These are phyloP conservation scores for Stenichneumon culpator DNA, from an alignment of 2,888 invertebrate genomes.

Conservation along the genomic window DNA sequence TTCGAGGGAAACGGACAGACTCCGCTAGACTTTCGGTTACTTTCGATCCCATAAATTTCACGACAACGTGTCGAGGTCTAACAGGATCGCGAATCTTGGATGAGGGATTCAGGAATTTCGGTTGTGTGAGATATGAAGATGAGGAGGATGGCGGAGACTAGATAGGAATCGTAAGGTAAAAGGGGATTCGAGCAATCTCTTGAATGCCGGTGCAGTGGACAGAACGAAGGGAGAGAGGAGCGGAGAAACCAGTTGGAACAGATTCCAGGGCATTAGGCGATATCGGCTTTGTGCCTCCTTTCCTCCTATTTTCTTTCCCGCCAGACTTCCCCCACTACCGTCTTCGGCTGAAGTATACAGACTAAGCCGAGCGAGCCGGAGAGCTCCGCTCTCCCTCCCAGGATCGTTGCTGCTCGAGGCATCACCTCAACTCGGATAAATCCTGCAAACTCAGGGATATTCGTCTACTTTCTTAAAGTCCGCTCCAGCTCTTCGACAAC, in stretches of 20 bases:
- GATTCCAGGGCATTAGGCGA: slow-evolving; percentile 77
- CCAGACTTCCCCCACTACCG: slow-evolving; percentile 33
- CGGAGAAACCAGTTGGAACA: slow-evolving; percentile 65
- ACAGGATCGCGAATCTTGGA: slow-evolving; percentile 13
- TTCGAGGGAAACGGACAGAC: not conserved
- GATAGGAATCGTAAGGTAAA: not conserved
- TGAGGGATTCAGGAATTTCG: slow-evolving; percentile 25
- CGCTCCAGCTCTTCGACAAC: slow-evolving; percentile 14
- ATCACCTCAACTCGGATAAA: slow-evolving; percentile 38
- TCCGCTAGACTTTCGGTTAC: not conserved
- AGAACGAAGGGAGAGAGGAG: slow-evolving; percentile 21
- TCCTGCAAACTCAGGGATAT: slow-evolving; percentile 42
- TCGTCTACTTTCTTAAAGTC: slow-evolving; percentile 34
- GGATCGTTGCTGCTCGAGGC: slow-evolving; percentile 35
- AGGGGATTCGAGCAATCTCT: slow-evolving; percentile 44
- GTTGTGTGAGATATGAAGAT: slow-evolving; percentile 1
- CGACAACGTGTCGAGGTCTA: slow-evolving; percentile 7
- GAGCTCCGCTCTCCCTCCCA: slow-evolving; percentile 14
- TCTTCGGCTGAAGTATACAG: slow-evolving; percentile 25
- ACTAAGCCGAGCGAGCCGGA: slow-evolving; percentile 34
- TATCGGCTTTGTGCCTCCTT: slow-evolving; percentile 78
- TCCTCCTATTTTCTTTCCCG: slow-evolving; percentile 51
- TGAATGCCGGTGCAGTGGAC: slow-evolving; percentile 21
- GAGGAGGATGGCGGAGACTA: slow-evolving; percentile 24
- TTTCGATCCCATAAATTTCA: not conserved